These are phyloP conservation scores for Saguinus imperator DNA, from an alignment of 2,113 vertebrate genomes.

Conservation along the genomic window DNA sequence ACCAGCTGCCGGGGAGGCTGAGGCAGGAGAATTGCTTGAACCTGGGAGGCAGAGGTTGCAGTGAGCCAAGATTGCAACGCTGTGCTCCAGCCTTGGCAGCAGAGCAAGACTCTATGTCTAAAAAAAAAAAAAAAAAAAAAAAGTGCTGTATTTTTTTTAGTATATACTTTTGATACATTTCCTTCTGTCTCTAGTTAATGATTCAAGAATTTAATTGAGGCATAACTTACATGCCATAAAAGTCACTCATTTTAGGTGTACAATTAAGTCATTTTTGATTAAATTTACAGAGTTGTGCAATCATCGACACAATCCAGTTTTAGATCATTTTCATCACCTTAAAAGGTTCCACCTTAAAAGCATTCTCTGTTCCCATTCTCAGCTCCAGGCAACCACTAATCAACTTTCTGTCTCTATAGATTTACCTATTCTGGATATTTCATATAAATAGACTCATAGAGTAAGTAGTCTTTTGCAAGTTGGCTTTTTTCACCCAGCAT, in stretches of 20 bases:
- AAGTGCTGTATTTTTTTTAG: neutral
- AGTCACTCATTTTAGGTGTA: conserved; percentile 6
- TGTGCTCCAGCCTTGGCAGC: too few relatives aligned
- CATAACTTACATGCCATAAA: conserved; percentile 18
- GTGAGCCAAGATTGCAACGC: too few relatives aligned
- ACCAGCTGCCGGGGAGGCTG: too few relatives aligned
- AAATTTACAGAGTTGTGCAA: neutral
- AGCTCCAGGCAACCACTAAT: neutral
- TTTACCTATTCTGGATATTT: neutral
- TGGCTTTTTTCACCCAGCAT: neutral
- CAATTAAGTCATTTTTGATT: neutral
- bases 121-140: neutral
- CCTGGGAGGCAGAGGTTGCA: too few relatives aligned
- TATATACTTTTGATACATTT: neutral
- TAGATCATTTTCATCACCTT: neutral
- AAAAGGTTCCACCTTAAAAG: neutral
- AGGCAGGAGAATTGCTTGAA: too few relatives aligned
- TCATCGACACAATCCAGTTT: conserved; percentile 12
- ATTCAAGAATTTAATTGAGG: conserved; percentile 6
- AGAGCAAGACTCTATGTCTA: too few relatives aligned
- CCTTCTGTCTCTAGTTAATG: neutral
- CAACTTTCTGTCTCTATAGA: neutral
- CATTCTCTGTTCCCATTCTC: neutral
- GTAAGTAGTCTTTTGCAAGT: neutral
- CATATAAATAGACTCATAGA: neutral